Percentiles rank a stretch among this genome's conserved stretches.
Evolutionary conservation across 1,140 invertebrate genomes (phyloP).

Genomic region (Paracyclopina nana): DNA sequence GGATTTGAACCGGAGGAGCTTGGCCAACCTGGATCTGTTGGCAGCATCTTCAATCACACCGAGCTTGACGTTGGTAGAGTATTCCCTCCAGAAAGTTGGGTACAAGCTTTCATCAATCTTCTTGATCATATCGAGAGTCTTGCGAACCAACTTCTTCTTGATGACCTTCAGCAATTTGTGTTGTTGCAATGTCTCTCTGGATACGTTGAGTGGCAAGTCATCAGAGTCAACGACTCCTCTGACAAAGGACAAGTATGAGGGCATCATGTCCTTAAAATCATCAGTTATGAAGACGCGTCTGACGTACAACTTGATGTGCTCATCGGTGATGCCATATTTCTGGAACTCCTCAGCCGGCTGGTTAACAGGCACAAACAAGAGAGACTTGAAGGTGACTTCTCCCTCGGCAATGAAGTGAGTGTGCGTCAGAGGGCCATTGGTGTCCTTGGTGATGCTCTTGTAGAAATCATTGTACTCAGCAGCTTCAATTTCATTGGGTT

Average conservation of each 20-base stretch:
- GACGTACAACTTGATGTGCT: conserved; percentile 93
- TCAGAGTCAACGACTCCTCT: conserved; percentile 97
- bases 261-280: conserved; percentile 98
- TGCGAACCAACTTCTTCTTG: conserved; percentile 93
- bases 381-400: conserved; percentile 92
- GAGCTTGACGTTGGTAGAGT: conserved; percentile 87
- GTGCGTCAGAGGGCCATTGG: conserved; percentile 56
- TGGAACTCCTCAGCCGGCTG: conserved; percentile 73
- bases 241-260: conserved; percentile 86
- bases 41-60: conserved; percentile 93
- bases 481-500: conserved; percentile 56
- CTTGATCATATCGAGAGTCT: conserved; percentile 94
- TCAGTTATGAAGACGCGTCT: conserved; percentile 96
- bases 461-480: conserved; percentile 87
- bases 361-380: conserved; percentile 72
- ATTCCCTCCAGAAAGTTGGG: conserved; percentile 95
- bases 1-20: conserved; percentile 74
- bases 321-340: conserved; percentile 76
- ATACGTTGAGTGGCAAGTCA: conserved; percentile 94
- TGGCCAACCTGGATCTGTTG: conserved; percentile 83
- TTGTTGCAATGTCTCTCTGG: conserved; percentile 84
- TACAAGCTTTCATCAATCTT: conserved; percentile 82
- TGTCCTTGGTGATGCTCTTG: conserved; percentile 76
- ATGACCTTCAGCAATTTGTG: conserved; percentile 97
- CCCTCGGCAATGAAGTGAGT: conserved; percentile 96